Evolutionary conservation across 2,113 vertebrate genomes (phyloP), one percentile per base, ranked within the genome.

Genomic region (Jaculus jaculus): DNA sequence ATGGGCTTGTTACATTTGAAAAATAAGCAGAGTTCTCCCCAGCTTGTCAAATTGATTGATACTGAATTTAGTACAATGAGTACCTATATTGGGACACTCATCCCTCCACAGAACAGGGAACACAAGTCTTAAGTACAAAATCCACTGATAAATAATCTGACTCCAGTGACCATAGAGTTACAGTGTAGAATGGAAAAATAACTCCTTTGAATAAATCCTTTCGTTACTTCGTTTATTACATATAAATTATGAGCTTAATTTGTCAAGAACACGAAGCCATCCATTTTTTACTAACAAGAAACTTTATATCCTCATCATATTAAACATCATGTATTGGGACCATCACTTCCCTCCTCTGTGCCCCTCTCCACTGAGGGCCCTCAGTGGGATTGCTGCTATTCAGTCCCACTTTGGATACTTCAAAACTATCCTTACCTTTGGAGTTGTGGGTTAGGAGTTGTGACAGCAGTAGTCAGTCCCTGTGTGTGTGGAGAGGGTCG

Each of bases 241-340:
- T 85, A 15, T 77, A 77, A 54, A 87, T 28, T 95, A 10, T 90
- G 92, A 79, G 73, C 61, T 90, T 87, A 90, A 90, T 90, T 90
- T 92, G 42, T 32, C 21, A 69, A 71, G 66, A 91, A 68, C 32
- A 60, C 42, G 42, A 47, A 47, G 8, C 42, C 42, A 47, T 47
- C 42, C 42, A 6, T 47, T 47, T 47, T 47, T 47, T 47, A 47
- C 8, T 47, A 47, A 47, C 5, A 47, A 47, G 42, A 47, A 47
- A 47, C 8, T 47, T 47, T 47, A 47, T 8, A 47, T 47, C n/a
- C n/a, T n/a, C n/a, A n/a, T n/a, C n/a, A n/a, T n/a, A n/a, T n/a
- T n/a, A 8, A 47, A 47, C 42, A 47, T 47, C 42, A 47, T 8
- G 8, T 47, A 47, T 47, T 47, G 42, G 42, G 5, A 47, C 42